phyloP scores from a whole-genome alignment of 2,113 vertebrate genomes.

The Boulengeromyrus knoepffleri region DNA sequence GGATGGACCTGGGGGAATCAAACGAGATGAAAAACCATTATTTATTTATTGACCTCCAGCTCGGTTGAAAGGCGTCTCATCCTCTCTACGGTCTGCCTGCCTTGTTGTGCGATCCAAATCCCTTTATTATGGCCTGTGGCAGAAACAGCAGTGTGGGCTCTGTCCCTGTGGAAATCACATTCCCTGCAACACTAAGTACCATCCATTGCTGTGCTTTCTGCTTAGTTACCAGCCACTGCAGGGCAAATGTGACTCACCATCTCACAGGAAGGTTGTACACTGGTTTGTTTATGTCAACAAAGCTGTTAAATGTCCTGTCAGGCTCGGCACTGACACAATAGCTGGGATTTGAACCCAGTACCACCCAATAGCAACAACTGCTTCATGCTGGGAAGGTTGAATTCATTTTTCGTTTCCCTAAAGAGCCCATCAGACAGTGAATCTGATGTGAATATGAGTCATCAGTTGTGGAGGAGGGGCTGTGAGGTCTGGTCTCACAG shows the following conservation, averaged over 20 bases:
- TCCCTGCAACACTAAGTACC: neutral
- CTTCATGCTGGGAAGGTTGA: neutral
- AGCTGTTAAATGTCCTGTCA: neutral
- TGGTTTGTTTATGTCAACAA: neutral
- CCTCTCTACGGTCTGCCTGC: neutral
- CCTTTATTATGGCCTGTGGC: neutral
- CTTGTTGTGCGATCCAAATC: neutral
- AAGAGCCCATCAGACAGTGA: neutral
- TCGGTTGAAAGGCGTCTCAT: neutral
- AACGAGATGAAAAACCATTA: neutral
- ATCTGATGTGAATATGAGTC: neutral
- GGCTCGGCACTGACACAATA: neutral
- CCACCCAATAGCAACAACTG: neutral
- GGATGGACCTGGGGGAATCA: neutral
- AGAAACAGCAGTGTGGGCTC: neutral
- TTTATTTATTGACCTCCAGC: neutral
- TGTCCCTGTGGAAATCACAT: neutral
- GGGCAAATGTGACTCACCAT: neutral
- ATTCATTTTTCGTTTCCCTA: neutral
- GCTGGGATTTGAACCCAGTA: neutral
- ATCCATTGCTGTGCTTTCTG: neutral
- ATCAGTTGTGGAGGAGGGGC: neutral
- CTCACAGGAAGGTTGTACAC: neutral
- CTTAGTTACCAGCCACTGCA: neutral
- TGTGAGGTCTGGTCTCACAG: neutral